Percentiles rank a stretch among this genome's conserved stretches.
Evolutionary conservation across 2,113 vertebrate species (phyloP).

Genomic region (Phylloscopus whistleri): DNA sequence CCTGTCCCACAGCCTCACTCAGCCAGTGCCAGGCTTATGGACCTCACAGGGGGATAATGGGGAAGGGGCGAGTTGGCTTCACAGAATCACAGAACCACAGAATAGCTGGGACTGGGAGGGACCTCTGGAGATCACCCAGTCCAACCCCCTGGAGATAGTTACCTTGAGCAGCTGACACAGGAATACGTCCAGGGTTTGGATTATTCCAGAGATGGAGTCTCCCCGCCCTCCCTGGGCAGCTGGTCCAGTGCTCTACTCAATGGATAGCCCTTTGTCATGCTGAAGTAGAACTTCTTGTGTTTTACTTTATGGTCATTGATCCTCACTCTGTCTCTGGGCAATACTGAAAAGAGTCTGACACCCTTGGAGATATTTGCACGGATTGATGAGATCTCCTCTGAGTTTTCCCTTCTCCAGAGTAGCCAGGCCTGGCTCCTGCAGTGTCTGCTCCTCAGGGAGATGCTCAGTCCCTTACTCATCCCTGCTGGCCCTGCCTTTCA

Average conservation of each 20-base stretch:
- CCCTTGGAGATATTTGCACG: background rate
- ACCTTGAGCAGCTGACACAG: background rate
- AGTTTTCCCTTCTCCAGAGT: background rate
- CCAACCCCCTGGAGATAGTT: background rate
- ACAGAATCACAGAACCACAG: background rate
- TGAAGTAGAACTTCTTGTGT: background rate
- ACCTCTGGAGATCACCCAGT: background rate
- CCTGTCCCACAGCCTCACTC: background rate
- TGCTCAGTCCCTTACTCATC: background rate
- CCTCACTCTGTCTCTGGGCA: background rate
- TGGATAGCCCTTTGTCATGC: background rate
- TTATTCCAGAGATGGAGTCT: background rate
- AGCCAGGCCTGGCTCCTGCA: background rate
- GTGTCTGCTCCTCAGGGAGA: background rate
- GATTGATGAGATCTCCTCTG: background rate
- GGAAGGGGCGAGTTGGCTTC: background rate
- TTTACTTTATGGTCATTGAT: background rate
- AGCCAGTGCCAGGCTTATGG: background rate
- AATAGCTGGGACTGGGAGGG: background rate
- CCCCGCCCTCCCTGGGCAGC: background rate
- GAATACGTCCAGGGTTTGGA: background rate
- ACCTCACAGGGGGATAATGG: background rate
- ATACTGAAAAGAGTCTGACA: background rate
- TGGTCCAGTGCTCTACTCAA: background rate
- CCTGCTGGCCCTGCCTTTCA: background rate